Base-by-base conservation (phyloP, 2,797 vertebrate genomes). In the Margarornis squamiger region DNA sequence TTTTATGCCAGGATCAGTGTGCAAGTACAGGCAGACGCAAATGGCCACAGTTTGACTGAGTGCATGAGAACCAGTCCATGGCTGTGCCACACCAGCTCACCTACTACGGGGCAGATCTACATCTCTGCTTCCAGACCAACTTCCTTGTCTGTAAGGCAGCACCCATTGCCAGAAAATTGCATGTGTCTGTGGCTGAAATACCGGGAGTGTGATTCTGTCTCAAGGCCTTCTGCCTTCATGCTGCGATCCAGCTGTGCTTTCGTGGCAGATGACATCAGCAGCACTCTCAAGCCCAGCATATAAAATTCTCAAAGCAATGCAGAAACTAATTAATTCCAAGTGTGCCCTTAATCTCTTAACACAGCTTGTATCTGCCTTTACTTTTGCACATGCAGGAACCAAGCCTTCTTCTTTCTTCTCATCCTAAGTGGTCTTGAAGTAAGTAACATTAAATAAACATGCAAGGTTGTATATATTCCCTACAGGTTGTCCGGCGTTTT, bases 251-350 rank as follows among this genome's bases (percentile, higher is more conserved):
- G 92, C 91, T 96, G 88, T 90, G 71, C 73, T 85, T 93, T 94
- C 81, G 43, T 52, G 93, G 89, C 72, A 90, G 46, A 91, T 91
- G 91, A 97, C 76, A 91, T 90, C 92, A 92, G 71, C 90, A 95
- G 78, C 86, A 19, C 66, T 92, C 59, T 89, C 71, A 76, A 96
- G 63, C 30, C 70, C 68, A 94, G 65, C 36, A 34, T 59, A 49
- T 48, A 91, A 75, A 88, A 91, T 67, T 85, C 86, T 93, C 48
- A 73, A 94, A 90, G 89, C 81, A 90, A 92, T 77, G 86, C 83
- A 94, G 94, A 93, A 96, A 95, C 90, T 96, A 96, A 96, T 95
- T 94, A 96, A 96, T 97, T 96, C 94, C 94, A 96, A 95, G 92
- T 92, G 92, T 92, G 92, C 39, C 85, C 90, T 90, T 81, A 86